Evolutionary conservation across 2,113 vertebrate species (phyloP), one percentile per base, ranked within the genome.

Genomic region (Hippocampus zosterae): DNA sequence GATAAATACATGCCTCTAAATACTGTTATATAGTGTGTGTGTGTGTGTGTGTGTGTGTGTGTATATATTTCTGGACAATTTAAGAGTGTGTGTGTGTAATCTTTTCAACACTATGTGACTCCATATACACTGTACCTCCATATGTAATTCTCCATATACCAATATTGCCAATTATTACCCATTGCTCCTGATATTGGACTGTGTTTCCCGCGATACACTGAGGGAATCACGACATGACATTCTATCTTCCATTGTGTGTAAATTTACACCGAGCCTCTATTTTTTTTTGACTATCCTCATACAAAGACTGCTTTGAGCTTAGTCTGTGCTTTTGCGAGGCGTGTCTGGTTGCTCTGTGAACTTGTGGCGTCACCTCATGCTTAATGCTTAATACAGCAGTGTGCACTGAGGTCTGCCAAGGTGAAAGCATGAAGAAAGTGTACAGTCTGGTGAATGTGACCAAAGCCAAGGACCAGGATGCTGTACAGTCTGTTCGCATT

Each of bases 351-450:
- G 21, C 75, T 71, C 25, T 73, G 78, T 69, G 71, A 72, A 70
- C 65, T 48, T 29, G 46, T 8, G 48, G 16, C 15, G 16, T 21
- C 25, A 61, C 12, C 56, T 68, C 56, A 29, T 13, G 29, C 42
- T 60, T 27, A 25, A 1, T 23, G 56, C 25, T 27, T 15, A 6
- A 57, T 57, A 57, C 69, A 42, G 13, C 64, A 15, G 68, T 67
- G 57, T 12, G 55, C 15, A 10, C 68, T 62, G 66, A 44, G 56
- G 25, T 33, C 40, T 40, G 77, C 23, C 73, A 68, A 70, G 78
- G 74, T 53, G 48, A 61, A 70, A 87, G 59, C 78, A 92, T 92
- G 91, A 91, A 83, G 88, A 92, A 90, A 72, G 72, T 53, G 0
- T 90, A 88, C 78, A 88, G 73, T 75, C 77, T 90, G 55, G 74